These are phyloP conservation scores for Anoplopoma fimbria DNA, from an alignment of 2,113 vertebrate species.

Conservation along the genomic window DNA sequence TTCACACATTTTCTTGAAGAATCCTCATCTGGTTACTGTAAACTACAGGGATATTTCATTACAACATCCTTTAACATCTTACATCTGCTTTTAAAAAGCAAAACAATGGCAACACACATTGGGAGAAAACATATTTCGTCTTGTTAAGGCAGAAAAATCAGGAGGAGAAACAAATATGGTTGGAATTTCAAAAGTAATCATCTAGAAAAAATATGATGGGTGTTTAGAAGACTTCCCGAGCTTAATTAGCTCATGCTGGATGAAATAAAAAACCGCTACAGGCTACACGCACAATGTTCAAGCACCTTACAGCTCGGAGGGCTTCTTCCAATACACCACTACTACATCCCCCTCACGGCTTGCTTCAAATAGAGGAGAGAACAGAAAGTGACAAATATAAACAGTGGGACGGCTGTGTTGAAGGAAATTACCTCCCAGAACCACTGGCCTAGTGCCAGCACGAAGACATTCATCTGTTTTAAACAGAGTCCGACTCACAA, in stretches of 20 bases:
- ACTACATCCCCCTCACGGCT: constrained; percentile 15
- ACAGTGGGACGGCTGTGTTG: constrained; percentile 76
- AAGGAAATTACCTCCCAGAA: constrained; percentile 84
- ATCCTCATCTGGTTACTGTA: constrained; percentile 31
- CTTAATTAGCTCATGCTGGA: not conserved
- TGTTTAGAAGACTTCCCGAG: not conserved
- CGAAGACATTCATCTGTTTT: constrained; percentile 81
- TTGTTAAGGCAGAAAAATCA: not conserved
- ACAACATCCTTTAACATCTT: not conserved
- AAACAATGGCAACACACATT: not conserved
- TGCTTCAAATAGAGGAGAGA: constrained; percentile 48
- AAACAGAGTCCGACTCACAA: constrained; percentile 71
- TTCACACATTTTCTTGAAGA: constrained; percentile 21
- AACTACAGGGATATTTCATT: not conserved
- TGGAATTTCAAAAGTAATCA: not conserved
- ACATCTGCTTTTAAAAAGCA: constrained; percentile 21
- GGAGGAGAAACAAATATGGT: not conserved
- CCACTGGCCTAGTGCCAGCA: constrained; percentile 79
- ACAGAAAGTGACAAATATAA: constrained; percentile 80
- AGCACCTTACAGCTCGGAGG: constrained; percentile 13
- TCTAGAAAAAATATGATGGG: not conserved
- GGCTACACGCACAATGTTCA: not conserved
- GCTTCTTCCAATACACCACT: constrained; percentile 21
- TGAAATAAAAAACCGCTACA: not conserved
- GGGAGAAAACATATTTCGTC: constrained; percentile 14